Conservation (phyloP, 2,113 vertebrate species). For the Perognathus longimembris region DNA sequence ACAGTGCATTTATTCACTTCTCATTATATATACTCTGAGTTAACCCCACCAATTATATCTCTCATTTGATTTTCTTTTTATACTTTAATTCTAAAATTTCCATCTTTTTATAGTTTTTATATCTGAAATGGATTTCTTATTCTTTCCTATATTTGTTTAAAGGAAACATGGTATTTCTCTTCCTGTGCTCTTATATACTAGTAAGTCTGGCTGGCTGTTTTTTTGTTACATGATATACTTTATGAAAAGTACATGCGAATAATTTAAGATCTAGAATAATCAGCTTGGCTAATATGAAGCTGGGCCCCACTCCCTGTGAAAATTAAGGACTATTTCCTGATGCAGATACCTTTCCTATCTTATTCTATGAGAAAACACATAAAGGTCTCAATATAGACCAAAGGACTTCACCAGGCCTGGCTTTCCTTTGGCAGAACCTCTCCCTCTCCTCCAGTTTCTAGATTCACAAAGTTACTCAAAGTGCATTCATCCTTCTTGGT, state of each 20-base stretch:
- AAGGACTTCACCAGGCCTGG: too few relatives aligned
- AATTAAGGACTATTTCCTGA: background rate
- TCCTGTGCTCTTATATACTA: background rate
- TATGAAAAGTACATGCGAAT: background rate
- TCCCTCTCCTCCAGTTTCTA: background rate
- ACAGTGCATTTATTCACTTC: background rate
- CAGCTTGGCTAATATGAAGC: background rate
- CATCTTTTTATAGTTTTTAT: background rate
- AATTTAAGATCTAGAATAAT: constrained; percentile 8
- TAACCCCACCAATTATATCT: background rate
- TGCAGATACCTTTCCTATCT: background rate
- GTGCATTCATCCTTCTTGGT: background rate
- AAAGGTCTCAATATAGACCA: too few relatives aligned
- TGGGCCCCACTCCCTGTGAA: background rate
- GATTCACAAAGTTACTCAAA: background rate
- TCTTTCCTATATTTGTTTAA: background rate
- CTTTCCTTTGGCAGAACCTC: background rate
- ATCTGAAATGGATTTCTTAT: background rate
- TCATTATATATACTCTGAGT: background rate
- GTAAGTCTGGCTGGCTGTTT: background rate
- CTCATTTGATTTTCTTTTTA: background rate
- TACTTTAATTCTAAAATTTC: background rate
- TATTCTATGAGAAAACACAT: too few relatives aligned
- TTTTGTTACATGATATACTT: constrained; percentile 15
- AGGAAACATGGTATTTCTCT: background rate